Base-by-base conservation (phyloP, 2,113 vertebrate genomes). In the Semicossyphus pulcher region DNA sequence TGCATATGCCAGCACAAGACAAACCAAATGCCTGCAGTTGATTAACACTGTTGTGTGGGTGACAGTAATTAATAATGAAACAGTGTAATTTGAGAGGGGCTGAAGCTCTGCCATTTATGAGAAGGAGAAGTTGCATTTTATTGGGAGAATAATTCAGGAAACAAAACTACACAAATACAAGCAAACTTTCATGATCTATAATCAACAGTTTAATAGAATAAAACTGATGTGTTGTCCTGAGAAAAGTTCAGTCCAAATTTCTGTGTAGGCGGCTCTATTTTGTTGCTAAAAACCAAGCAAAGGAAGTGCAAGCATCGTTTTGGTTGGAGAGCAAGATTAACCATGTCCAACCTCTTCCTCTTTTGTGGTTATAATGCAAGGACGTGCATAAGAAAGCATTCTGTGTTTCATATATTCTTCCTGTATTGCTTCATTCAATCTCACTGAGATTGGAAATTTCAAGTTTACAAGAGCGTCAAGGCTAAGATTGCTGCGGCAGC, bases 101-200 rank as follows among this genome's bases (percentile, higher is more conserved):
- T 9, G 31, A 14, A 34, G 34, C 21, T 26, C 0, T 0, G 20
- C 16, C 26, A 16, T 51, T 44, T 72, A 10, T 51, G 21, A 83
- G 69, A n/a, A n/a, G n/a, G n/a, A 69, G 62, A 73, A 57, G 36
- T 72, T 48, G n/a, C 47, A 21, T 34, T 10, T 18, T 76, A 5
- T 56, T 51, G 21, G 25, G 53, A 25, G 51, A 4, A 21, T 76
- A 16, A 42, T 26, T n/a, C 4, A 78, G 28, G 15, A 36, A 25
- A 65, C 28, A 11, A 18, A 53, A 68, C n/a, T n/a, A 51, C 2
- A 41, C 21, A 26, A n/a, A 11, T 18, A 28, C 7, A 10, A 8
- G 11, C 11, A 45, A 47, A 47, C 5, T 4, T 25, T 4, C 39
- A 15, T 11, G 3, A 62, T 23, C 1, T n/a, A 29, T 1, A 62